Conservation (phyloP, 2,113 vertebrate genomes). For the Elephas maximus region DNA sequence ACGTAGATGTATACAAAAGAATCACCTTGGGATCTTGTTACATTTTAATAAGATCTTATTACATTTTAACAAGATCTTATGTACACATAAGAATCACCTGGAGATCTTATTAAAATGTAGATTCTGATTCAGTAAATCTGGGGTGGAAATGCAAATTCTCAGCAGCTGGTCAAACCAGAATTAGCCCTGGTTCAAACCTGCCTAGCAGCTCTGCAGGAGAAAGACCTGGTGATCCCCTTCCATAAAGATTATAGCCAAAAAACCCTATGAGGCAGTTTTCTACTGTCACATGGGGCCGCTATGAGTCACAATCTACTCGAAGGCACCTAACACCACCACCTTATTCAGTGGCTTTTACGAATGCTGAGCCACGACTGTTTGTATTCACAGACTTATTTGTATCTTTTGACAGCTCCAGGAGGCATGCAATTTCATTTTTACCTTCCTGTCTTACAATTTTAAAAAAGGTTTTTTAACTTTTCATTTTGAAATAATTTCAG, state of each 20-base stretch:
- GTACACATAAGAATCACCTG: too few species aligned
- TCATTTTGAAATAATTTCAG: conserved; percentile 47
- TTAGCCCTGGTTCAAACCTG: neutral
- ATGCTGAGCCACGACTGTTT: neutral
- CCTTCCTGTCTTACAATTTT: neutral
- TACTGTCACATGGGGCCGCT: neutral
- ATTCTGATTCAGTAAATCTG: too few species aligned
- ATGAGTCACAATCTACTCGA: neutral
- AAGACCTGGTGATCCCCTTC: neutral
- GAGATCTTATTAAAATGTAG: too few species aligned
- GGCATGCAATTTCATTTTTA: neutral
- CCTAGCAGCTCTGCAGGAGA: neutral
- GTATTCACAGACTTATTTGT: neutral
- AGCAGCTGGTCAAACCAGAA: too few species aligned
- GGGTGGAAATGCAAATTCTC: too few species aligned
- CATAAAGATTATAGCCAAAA: neutral
- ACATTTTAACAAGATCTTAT: too few species aligned
- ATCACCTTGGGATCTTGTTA: too few species aligned
- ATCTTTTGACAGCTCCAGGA: neutral
- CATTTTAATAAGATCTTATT: too few species aligned
- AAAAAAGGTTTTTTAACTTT: neutral
- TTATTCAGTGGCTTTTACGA: neutral
- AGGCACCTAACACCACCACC: neutral
- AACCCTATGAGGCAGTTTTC: neutral
- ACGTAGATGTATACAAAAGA: too few species aligned